Evolutionary conservation across 1,140 invertebrate genomes (phyloP).

Genomic region (Panulirus ornatus): DNA sequence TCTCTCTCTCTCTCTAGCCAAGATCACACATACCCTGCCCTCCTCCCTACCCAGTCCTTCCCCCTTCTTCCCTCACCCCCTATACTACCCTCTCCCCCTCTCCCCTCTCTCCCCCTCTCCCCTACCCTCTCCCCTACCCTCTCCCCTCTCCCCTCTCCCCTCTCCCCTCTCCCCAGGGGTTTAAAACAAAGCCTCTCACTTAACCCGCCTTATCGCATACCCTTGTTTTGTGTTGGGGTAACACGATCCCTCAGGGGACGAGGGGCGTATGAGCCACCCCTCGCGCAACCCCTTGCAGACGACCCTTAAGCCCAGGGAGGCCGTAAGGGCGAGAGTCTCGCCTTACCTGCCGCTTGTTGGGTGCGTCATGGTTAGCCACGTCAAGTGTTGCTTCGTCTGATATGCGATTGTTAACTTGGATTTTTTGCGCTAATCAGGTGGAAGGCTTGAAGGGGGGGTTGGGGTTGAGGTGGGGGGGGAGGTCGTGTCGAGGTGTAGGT

Average conservation of each 20-base stretch:
- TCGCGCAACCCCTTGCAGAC: not conserved
- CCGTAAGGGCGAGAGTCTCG: not conserved
- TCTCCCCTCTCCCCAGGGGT: not conserved
- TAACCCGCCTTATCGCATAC: conserved; percentile 47
- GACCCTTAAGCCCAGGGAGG: not conserved
- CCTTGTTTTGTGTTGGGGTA: conserved; percentile 52
- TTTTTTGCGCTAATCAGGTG: conserved; percentile 64
- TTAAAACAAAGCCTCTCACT: conserved; percentile 61
- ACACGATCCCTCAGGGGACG: conserved; percentile 2
- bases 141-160: not conserved
- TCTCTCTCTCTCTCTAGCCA: conserved; percentile 7
- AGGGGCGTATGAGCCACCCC: conserved; percentile 13
- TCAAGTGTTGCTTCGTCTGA: conserved; percentile 14
- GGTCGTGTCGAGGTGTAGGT: too few species aligned
- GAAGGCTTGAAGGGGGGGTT: too few species aligned
- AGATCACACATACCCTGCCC: too few species aligned
- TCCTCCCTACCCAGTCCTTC: too few species aligned
- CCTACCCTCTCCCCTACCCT: not conserved
- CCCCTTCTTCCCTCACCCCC: not conserved
- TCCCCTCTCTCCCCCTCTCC: not conserved
- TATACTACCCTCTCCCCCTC: not conserved
- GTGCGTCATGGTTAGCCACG: not conserved
- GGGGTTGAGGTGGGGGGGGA: not conserved
- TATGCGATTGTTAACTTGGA: conserved; percentile 51
- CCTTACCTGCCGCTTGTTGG: not conserved